These are phyloP conservation scores for Lycorma delicatula DNA, from an alignment of 1,140 invertebrate species.

Conservation along the genomic window DNA sequence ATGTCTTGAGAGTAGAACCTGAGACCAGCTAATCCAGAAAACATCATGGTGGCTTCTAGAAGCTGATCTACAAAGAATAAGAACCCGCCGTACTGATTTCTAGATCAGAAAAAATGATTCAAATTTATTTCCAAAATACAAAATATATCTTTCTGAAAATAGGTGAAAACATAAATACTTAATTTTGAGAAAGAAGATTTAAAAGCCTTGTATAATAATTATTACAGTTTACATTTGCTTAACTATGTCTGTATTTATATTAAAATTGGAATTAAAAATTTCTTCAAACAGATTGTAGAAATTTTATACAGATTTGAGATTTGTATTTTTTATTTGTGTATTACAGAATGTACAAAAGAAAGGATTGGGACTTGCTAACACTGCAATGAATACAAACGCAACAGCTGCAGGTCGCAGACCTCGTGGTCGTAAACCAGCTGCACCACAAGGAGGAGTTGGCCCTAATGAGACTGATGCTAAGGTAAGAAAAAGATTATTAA, in stretches of 20 bases:
- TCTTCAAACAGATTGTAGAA: background rate
- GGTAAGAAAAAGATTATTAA: slow-evolving; percentile 37
- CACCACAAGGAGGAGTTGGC: slow-evolving; percentile 42
- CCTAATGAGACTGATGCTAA: slow-evolving; percentile 52
- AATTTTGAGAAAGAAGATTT: background rate
- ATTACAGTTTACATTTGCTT: too few relatives aligned
- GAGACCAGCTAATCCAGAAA: too few relatives aligned
- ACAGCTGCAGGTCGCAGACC: slow-evolving; percentile 31
- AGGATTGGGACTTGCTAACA: slow-evolving; percentile 10
- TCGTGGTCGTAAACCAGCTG: slow-evolving; percentile 30
- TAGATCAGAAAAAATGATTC: too few relatives aligned
- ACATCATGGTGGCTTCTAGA: too few relatives aligned
- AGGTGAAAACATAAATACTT: background rate
- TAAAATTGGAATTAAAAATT: too few relatives aligned
- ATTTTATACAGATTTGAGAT: background rate
- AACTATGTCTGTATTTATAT: too few relatives aligned
- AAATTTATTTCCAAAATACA: too few relatives aligned
- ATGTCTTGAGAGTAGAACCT: too few relatives aligned
- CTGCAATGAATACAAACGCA: background rate
- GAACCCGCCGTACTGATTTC: too few relatives aligned
- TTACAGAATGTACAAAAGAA: slow-evolving; percentile 8
- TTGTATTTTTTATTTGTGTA: background rate
- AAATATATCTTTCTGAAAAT: too few relatives aligned
- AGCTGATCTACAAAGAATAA: too few relatives aligned
- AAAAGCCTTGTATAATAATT: background rate